These are phyloP conservation scores for Aleiodes sp. DNA, from an alignment of 1,140 invertebrate species.

Conservation along the genomic window DNA sequence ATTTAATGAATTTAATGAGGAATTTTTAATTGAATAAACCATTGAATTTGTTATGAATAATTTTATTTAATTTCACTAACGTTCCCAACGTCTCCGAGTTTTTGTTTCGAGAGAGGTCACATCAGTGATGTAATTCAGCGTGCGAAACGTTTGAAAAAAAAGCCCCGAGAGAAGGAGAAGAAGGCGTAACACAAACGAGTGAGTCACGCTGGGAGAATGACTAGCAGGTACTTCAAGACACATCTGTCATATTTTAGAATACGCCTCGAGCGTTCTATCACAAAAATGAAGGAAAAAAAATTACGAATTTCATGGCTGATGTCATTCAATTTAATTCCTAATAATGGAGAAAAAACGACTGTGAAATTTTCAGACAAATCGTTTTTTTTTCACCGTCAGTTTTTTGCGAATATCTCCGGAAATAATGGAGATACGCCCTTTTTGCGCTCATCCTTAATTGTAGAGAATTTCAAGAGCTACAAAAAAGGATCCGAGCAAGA, in stretches of 20 bases:
- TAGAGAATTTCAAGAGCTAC: too few species aligned
- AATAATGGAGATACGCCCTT: too few species aligned
- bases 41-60: background rate
- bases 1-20: background rate
- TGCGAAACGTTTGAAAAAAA: background rate
- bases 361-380: too few species aligned
- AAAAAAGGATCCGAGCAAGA: too few species aligned
- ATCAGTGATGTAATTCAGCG: background rate
- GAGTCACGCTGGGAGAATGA: conserved; percentile 5
- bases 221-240: background rate
- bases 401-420: too few species aligned
- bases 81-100: background rate
- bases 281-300: conserved; percentile 11
- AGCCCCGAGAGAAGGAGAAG: too few species aligned
- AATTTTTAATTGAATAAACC: too few species aligned
- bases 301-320: background rate
- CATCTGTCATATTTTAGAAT: background rate
- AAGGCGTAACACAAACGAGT: background rate
- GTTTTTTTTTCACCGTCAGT: too few species aligned
- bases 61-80: background rate
- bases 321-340: background rate
- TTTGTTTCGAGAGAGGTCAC: background rate
- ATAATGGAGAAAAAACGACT: background rate
- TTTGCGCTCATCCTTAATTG: too few species aligned
- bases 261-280: background rate